Conservation (phyloP, 1,140 invertebrate genomes). For the Ostrea denselamellosa region DNA sequence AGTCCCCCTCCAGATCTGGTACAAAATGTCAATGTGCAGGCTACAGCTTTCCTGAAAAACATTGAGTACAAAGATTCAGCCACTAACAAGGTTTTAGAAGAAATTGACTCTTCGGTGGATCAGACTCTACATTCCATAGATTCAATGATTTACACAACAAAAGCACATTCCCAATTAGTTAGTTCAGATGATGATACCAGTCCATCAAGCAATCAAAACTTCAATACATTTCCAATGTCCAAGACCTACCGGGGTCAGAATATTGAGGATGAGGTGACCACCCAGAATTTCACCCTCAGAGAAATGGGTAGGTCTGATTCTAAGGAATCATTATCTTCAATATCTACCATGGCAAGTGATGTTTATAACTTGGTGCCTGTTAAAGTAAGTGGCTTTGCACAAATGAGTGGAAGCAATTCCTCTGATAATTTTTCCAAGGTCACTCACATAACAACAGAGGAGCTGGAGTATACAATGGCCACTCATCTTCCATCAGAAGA, state of each 20-base stretch:
- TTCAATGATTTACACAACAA: slow-evolving; percentile 60
- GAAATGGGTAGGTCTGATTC: slow-evolving; percentile 67
- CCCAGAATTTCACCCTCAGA: slow-evolving; percentile 58
- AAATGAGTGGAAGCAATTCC: not conserved
- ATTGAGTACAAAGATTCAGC: slow-evolving; percentile 71
- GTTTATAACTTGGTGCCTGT: slow-evolving; percentile 34
- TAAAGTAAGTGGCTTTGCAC: slow-evolving; percentile 15
- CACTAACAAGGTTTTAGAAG: slow-evolving; percentile 71
- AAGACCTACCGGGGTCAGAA: slow-evolving; percentile 42
- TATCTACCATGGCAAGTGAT: slow-evolving; percentile 71
- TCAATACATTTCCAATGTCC: slow-evolving; percentile 64
- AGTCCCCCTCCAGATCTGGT: slow-evolving; percentile 48
- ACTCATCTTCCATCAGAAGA: slow-evolving; percentile 68
- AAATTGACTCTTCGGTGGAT: slow-evolving; percentile 75
- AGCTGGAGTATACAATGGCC: slow-evolving; percentile 71
- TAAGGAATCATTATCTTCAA: slow-evolving; percentile 72
- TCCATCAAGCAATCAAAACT: slow-evolving; percentile 57
- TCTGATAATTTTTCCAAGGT: slow-evolving; percentile 51
- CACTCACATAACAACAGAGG: slow-evolving; percentile 68
- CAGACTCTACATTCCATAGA: slow-evolving; percentile 72
- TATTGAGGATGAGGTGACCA: slow-evolving; percentile 48
- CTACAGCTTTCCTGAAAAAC: slow-evolving; percentile 68
- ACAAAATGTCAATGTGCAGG: slow-evolving; percentile 48
- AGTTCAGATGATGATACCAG: slow-evolving; percentile 67
- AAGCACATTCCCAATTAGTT: slow-evolving; percentile 47